Percentiles rank a stretch among this genome's conserved stretches.
phyloP scores from a whole-genome alignment of 2,888 invertebrate genomes.

The Erynnis tages region DNA sequence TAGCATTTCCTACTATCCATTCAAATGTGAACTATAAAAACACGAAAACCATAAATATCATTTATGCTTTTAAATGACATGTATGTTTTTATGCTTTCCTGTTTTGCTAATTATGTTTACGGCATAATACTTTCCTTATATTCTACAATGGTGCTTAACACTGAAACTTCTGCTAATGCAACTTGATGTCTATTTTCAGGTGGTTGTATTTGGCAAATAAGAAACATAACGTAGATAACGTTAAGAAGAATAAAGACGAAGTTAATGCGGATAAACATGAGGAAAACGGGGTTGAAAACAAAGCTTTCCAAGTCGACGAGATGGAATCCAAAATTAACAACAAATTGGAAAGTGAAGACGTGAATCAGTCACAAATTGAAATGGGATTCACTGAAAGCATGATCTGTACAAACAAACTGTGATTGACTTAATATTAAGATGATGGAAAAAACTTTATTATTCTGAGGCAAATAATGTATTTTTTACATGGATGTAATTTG shows the following conservation, averaged over 20 bases:
- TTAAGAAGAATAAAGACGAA: conserved; percentile 40
- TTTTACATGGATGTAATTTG: too few relatives aligned
- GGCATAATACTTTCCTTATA: too few relatives aligned
- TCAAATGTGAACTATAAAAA: too few relatives aligned
- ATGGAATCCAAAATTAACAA: conserved; percentile 45
- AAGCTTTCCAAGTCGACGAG: conserved; percentile 70
- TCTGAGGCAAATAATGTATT: too few relatives aligned
- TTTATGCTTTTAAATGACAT: too few relatives aligned
- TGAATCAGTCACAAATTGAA: conserved; percentile 65
- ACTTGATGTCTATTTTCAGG: conserved; percentile 75
- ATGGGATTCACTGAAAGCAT: conserved; percentile 69
- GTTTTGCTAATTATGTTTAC: too few relatives aligned
- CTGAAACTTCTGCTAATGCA: too few relatives aligned
- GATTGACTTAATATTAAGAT: not conserved
- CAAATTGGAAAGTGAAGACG: conserved; percentile 40
- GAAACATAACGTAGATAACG: conserved; percentile 63
- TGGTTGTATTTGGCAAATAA: conserved; percentile 87
- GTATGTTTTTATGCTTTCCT: too few relatives aligned
- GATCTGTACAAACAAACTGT: conserved; percentile 64
- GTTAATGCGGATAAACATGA: conserved; percentile 42
- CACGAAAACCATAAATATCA: too few relatives aligned
- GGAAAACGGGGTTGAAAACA: conserved; percentile 64
- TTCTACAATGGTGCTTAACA: too few relatives aligned
- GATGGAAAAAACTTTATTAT: not conserved
- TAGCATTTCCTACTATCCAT: too few relatives aligned